These are phyloP conservation scores for Molothrus ater DNA, from an alignment of 2,797 vertebrate species.

Conservation along the genomic window DNA sequence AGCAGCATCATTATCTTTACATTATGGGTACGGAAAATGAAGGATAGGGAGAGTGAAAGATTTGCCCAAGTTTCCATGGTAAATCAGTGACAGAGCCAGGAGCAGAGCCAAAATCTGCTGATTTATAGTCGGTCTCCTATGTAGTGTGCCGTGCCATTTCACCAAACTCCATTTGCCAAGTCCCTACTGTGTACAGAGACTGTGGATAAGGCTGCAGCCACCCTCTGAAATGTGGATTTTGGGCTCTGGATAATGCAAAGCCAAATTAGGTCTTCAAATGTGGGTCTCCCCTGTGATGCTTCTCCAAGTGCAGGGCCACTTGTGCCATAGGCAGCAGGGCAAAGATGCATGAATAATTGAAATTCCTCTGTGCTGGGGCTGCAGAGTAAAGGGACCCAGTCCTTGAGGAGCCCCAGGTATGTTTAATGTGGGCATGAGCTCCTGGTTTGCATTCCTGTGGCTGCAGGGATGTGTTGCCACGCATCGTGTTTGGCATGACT, in stretches of 20 bases:
- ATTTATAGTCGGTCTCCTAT: constrained; percentile 56
- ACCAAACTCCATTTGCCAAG: constrained; percentile 65
- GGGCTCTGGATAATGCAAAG: neutral
- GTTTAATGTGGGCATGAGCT: neutral
- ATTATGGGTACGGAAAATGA: constrained; percentile 32
- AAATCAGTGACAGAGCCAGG: constrained; percentile 61
- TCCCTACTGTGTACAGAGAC: constrained; percentile 30
- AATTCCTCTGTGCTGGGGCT: neutral
- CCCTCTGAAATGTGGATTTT: constrained; percentile 1
- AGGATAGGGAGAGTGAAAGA: constrained; percentile 11
- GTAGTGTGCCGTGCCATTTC: constrained; percentile 39
- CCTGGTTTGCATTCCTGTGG: neutral
- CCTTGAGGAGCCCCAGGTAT: neutral
- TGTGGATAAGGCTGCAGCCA: constrained; percentile 1
- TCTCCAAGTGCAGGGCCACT: neutral
- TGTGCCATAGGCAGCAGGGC: neutral
- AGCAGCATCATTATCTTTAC: constrained; percentile 52
- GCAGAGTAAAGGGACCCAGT: neutral
- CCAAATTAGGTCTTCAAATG: constrained; percentile 20
- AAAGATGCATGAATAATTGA: neutral
- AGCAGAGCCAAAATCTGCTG: constrained; percentile 63
- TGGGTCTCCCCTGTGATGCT: neutral
- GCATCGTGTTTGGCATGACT: constrained; percentile 2
- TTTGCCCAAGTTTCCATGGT: constrained; percentile 67
- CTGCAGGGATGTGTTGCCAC: neutral